Conservation (phyloP, 2,113 vertebrate species). For the Cynopterus brachyotis region DNA sequence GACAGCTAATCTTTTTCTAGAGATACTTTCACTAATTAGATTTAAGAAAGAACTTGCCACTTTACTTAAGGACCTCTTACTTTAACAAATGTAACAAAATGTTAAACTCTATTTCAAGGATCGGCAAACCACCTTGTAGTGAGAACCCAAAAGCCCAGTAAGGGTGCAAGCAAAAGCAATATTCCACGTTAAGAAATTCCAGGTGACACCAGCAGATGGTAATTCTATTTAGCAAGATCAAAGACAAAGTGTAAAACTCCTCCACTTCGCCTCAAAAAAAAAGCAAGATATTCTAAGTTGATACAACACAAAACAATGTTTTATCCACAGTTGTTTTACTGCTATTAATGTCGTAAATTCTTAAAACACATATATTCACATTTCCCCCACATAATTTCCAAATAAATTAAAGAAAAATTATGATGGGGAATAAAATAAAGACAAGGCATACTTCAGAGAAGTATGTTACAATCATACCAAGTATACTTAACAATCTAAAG, state of each 20-base stretch:
- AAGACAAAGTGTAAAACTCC: neutral
- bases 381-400: neutral
- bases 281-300: neutral
- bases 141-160: neutral
- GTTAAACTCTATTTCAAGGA: neutral
- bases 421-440: neutral
- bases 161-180: neutral
- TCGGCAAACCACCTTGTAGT: neutral
- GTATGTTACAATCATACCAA: neutral
- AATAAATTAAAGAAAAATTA: neutral
- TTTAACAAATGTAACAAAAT: neutral
- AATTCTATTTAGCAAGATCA: neutral
- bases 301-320: neutral
- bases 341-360: neutral
- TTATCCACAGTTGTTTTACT: neutral
- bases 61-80: neutral
- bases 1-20: neutral
- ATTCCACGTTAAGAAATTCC: neutral
- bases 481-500: neutral
- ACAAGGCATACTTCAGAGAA: neutral
- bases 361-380: constrained; percentile 26
- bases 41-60: neutral
- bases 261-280: neutral
- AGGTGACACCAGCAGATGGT: neutral
- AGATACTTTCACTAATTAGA: neutral